Evolutionary conservation across 2,113 vertebrate genomes (phyloP).

Genomic region (human (Homo sapiens)): GRCh38 chr4:85135501-85136000

Average conservation of each 20-base stretch:
- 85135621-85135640: not conserved
- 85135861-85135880: not conserved
- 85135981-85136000: not conserved
- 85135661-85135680: not conserved
- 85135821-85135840: not conserved
- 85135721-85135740: not conserved
- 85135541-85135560: not conserved
- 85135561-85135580: not conserved
- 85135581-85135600: no score
- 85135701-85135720: not conserved
- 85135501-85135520: not conserved
- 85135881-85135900: not conserved
- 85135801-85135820: not conserved
- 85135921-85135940: slow-evolving; percentile 33
- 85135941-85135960: not conserved
- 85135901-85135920: not conserved
- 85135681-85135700: not conserved
- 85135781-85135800: not conserved
- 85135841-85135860: not conserved
- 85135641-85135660: not conserved
- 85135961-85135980: slow-evolving; percentile 1
- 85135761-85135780: not conserved
- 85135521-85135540: not conserved
- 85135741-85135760: not conserved
- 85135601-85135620: not conserved